These are phyloP conservation scores for Protaetia brevitarsis DNA, from an alignment of 1,140 invertebrate species.

Conservation along the genomic window DNA sequence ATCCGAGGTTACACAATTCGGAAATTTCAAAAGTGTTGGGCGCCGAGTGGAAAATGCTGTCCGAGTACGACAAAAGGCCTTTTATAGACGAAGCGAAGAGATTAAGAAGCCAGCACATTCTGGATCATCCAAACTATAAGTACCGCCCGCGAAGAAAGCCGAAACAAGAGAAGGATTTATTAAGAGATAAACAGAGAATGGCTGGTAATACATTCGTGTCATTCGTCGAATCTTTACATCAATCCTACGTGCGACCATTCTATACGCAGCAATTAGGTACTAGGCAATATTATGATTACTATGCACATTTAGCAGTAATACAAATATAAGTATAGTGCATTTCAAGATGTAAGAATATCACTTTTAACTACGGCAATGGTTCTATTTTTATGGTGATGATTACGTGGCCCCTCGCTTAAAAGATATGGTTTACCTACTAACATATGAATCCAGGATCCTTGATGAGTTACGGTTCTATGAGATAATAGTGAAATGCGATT, in stretches of 20 bases:
- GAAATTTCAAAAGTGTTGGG: slow-evolving; percentile 73
- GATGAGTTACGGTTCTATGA: no score
- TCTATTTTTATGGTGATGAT: no score
- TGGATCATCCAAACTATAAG: slow-evolving; percentile 72
- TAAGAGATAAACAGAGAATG: background rate
- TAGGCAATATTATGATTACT: slow-evolving; percentile 28
- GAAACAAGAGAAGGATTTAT: slow-evolving; percentile 46
- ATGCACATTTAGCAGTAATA: no score
- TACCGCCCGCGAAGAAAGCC: slow-evolving; percentile 68
- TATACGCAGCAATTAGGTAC: slow-evolving; percentile 28
- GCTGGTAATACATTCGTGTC: background rate
- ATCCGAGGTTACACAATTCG: slow-evolving; percentile 78
- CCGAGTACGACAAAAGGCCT: slow-evolving; percentile 66
- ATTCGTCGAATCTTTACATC: slow-evolving; percentile 32
- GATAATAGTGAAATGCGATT: no score
- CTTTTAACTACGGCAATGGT: no score
- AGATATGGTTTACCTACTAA: no score
- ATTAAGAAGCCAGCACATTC: slow-evolving; percentile 69
- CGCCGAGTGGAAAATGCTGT: slow-evolving; percentile 66
- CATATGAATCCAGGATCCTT: no score
- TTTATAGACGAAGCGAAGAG: slow-evolving; percentile 83
- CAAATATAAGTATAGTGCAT: no score
- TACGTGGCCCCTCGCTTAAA: no score
- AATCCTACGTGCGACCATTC: slow-evolving; percentile 34
- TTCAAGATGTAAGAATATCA: no score